These are phyloP conservation scores for Takifugu ocellatus DNA, from an alignment of 2,797 vertebrate genomes.

Conservation along the genomic window DNA sequence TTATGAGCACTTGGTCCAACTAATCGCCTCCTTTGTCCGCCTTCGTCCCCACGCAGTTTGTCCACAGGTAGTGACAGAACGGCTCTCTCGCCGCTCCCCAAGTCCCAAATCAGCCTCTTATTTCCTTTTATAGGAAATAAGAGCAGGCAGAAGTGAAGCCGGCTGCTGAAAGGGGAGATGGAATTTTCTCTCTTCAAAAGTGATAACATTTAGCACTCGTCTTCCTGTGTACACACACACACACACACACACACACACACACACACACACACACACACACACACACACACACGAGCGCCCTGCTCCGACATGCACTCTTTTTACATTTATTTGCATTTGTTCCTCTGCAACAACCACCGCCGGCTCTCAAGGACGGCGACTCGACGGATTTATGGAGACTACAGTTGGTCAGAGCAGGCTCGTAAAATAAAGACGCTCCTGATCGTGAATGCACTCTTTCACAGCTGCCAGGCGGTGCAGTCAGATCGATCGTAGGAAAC, in stretches of 20 bases:
- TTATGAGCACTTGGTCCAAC: slow-evolving; percentile 64
- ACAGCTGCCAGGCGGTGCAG: neutral
- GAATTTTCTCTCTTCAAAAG: slow-evolving; percentile 19
- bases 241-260: too few species aligned
- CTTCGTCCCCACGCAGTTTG: slow-evolving; percentile 58
- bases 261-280: neutral
- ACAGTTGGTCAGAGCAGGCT: slow-evolving; percentile 36
- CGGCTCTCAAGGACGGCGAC: slow-evolving; percentile 37
- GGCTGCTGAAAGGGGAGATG: slow-evolving; percentile 21
- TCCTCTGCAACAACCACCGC: slow-evolving; percentile 18
- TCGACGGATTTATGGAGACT: slow-evolving; percentile 46
- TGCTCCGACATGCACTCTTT: neutral
- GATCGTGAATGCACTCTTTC: slow-evolving; percentile 12
- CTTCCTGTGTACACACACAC: neutral
- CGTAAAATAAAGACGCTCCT: slow-evolving; percentile 30
- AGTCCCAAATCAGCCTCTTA: slow-evolving; percentile 6
- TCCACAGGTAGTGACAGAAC: slow-evolving; percentile 56
- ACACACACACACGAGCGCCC: slow-evolving; percentile 7
- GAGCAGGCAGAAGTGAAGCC: slow-evolving; percentile 7
- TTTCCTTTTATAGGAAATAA: slow-evolving; percentile 11
- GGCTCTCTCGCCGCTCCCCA: slow-evolving; percentile 8
- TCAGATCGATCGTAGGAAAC: too few species aligned
- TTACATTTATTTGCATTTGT: slow-evolving; percentile 21
- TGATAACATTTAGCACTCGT: slow-evolving; percentile 11
- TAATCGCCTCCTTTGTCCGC: slow-evolving; percentile 71